phyloP scores from a whole-genome alignment of 2,888 invertebrate genomes.

The Psococerastis gibbosa region DNA sequence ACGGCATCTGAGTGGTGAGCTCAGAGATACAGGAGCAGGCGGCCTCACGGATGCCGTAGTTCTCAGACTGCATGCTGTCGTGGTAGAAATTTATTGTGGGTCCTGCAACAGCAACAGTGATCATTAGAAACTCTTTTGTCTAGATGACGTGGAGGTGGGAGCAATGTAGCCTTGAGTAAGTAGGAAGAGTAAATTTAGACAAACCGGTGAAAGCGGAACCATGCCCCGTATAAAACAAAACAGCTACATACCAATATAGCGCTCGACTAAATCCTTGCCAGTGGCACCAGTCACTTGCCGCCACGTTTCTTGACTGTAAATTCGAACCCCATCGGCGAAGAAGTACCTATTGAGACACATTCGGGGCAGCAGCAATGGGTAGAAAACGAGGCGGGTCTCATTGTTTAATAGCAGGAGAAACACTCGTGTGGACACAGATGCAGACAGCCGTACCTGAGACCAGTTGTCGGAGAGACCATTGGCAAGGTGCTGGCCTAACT shows the following conservation, averaged over 20 bases:
- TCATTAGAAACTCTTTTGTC: too few relatives aligned
- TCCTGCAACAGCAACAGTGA: too few relatives aligned
- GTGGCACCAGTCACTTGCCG: constrained; percentile 26
- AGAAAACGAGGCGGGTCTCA: constrained; percentile 25
- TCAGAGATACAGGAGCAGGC: constrained; percentile 36
- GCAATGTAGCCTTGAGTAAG: too few relatives aligned
- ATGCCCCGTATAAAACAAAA: constrained; percentile 8
- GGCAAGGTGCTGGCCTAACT: constrained; percentile 27
- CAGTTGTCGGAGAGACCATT: constrained; percentile 32
- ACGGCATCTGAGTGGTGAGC: constrained; percentile 28
- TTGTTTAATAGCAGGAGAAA: constrained; percentile 27
- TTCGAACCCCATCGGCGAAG: constrained; percentile 32
- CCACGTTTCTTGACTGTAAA: constrained; percentile 35
- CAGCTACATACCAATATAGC: constrained; percentile 23
- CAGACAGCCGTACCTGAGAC: constrained; percentile 33
- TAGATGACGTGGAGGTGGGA: too few relatives aligned
- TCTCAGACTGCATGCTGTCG: too few relatives aligned
- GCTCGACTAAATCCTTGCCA: constrained; percentile 29
- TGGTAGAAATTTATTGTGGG: too few relatives aligned
- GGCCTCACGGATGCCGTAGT: constrained; percentile 35
- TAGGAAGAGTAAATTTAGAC: neutral
- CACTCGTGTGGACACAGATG: constrained; percentile 30
- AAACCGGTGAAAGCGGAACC: neutral
- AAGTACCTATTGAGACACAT: constrained; percentile 35
- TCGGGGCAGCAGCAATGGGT: constrained; percentile 27